phyloP scores from a whole-genome alignment of 2,888 invertebrate genomes.

The Phyllotreta striolata region DNA sequence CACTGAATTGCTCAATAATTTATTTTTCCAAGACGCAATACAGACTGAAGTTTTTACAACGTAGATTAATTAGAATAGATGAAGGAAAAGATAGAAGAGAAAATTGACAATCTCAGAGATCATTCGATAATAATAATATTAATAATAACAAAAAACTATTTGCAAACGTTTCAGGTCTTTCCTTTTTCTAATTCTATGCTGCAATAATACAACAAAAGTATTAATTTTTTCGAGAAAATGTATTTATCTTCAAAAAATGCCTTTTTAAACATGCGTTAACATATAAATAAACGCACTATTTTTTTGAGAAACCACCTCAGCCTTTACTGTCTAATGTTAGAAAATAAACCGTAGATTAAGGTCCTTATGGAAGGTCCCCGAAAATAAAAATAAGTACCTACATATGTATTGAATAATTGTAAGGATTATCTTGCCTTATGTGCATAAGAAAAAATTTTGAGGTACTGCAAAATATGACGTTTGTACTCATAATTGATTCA shows the following conservation, averaged over 20 bases:
- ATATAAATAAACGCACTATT: not conserved
- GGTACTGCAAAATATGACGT: conserved; percentile 14
- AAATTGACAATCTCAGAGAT: no score
- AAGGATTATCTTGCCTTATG: not conserved
- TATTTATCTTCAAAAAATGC: conserved; percentile 1
- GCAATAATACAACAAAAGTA: no score
- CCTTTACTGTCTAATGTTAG: conserved; percentile 1
- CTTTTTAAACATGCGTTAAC: not conserved
- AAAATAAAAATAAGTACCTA: conserved; percentile 4
- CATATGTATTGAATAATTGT: no score
- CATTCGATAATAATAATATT: no score
- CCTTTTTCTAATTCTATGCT: no score
- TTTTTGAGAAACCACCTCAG: conserved; percentile 10
- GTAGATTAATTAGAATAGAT: no score
- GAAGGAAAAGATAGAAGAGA: no score
- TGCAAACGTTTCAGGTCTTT: no score
- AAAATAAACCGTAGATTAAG: not conserved
- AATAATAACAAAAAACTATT: no score
- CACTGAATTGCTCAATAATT: conserved; percentile 11
- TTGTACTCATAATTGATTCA: conserved; percentile 1
- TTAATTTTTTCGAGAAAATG: not conserved
- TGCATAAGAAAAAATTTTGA: conserved; percentile 11
- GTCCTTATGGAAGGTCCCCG: not conserved
- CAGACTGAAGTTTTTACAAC: no score
- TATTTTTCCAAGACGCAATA: no score